Percentiles rank a stretch among this genome's conserved stretches.
These are phyloP conservation scores for Formica selysi DNA, from an alignment of 1,140 invertebrate species.

Conservation along the genomic window DNA sequence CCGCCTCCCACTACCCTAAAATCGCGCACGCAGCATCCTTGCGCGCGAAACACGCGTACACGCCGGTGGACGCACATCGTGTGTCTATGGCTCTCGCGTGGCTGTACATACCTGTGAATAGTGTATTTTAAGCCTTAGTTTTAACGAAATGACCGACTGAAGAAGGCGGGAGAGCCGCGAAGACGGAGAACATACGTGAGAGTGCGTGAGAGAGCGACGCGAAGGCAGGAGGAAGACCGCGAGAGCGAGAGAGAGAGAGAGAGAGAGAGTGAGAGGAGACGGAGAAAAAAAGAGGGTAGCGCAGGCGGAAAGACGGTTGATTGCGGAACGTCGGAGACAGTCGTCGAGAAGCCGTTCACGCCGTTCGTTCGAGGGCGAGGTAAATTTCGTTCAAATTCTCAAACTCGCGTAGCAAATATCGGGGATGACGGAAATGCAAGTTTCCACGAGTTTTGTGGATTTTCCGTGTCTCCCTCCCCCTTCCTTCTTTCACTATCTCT, in stretches of 20 bases:
- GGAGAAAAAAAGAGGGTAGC: background rate
- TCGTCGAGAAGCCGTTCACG: background rate
- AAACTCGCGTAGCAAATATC: background rate
- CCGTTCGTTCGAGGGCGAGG: background rate
- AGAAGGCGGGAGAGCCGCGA: slow-evolving; percentile 6
- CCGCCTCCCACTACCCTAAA: slow-evolving; percentile 52
- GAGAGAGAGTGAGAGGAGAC: slow-evolving; percentile 20
- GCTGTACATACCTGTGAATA: slow-evolving; percentile 82
- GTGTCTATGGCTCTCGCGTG: slow-evolving; percentile 69
- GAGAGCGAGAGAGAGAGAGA: slow-evolving; percentile 56
- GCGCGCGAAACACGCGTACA: slow-evolving; percentile 80
- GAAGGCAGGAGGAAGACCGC: no score
- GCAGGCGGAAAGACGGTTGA: slow-evolving; percentile 12
- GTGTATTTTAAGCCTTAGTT: slow-evolving; percentile 81
- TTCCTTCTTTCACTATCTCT: slow-evolving; percentile 9
- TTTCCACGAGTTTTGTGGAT: slow-evolving; percentile 24
- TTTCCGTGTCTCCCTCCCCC: slow-evolving; percentile 18
- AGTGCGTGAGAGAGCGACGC: slow-evolving; percentile 31
- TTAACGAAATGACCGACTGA: slow-evolving; percentile 66
- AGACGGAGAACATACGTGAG: slow-evolving; percentile 6
- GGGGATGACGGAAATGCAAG: background rate
- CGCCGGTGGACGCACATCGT: slow-evolving; percentile 78
- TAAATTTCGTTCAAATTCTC: slow-evolving; percentile 13
- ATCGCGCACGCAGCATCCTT: slow-evolving; percentile 79
- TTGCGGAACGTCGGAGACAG: background rate